Base-by-base conservation (phyloP, 2,113 vertebrate species). In the Cyphomyrus discorhynchus region DNA sequence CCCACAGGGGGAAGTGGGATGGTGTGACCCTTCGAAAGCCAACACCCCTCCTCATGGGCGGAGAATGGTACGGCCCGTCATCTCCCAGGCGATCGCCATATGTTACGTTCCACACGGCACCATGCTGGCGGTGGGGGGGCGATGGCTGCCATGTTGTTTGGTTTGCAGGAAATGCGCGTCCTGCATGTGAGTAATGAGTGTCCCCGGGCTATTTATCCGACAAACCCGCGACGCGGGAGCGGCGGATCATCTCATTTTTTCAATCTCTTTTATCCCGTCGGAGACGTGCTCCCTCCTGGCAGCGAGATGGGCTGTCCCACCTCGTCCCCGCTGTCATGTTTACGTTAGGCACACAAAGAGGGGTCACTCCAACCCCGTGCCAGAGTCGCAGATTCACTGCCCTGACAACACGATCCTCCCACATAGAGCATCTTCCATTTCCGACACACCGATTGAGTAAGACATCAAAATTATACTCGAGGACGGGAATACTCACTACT, bases 41-140 rank as follows among this genome's bases (percentile, higher is more conserved):
- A 27, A 89, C 47, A 50, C 74, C 89, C 85, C 90, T 89, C 85
- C 42, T 17, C 10, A 13, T 45, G 46, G 39, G 5, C 15, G 35
- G 27, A 47, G n/a, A 62, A 42, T 89, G 80, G 58, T 88, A 77
- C 39, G 42, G n/a, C 49, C 74, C 86, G n/a, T 83, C 84, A 66
- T 80, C 42, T 91, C 89, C 84, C 80, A 53, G n/a, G 77, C 89
- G 90, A 49, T 88, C 35, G 52, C 88, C 92, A 93, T 91, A 89
- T 92, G 90, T 90, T 88, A 39, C 89, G 84, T 80, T 47, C 77
- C 49, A 52, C 56, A 66, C 45, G 17, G 56, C 85, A 56, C 49
- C 89, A 46, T 47, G 39, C 52, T 83, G 89, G 80, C 42, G 10
- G 27, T 27, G 9, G 58, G 24, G 58, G n/a, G n/a, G 62, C 52